Percentiles rank a stretch among this genome's conserved stretches.
Evolutionary conservation across 2,797 vertebrate species (phyloP).

Genomic region (Dallia pectoralis): DNA sequence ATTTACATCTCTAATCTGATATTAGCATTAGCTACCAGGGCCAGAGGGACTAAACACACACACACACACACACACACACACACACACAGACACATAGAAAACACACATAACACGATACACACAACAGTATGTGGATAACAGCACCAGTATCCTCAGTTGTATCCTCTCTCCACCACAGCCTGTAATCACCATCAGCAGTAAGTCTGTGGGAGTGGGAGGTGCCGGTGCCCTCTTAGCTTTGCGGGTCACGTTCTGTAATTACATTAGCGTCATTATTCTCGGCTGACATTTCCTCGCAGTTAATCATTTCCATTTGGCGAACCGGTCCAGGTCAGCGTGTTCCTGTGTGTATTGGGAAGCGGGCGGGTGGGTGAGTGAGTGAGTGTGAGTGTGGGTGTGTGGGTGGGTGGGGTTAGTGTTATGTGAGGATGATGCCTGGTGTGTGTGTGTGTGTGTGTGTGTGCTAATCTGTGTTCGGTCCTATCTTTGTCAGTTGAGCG

Average conservation of each 20-base stretch:
- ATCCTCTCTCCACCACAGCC: neutral
- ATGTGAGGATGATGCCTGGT: neutral
- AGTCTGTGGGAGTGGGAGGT: neutral
- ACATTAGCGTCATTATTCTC: slow-evolving; percentile 67
- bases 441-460: neutral
- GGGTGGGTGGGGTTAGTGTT: neutral
- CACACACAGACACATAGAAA: too few species aligned
- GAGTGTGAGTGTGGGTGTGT: neutral
- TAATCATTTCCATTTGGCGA: neutral
- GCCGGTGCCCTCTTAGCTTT: slow-evolving; percentile 33
- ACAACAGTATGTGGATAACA: neutral
- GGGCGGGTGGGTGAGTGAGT: too few species aligned
- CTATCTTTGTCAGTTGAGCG: neutral
- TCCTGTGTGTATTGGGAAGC: slow-evolving; percentile 1
- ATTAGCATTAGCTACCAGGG: slow-evolving; percentile 71
- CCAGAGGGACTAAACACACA: slow-evolving; percentile 28
- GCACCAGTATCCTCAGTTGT: neutral
- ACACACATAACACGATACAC: neutral
- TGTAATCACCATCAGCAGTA: neutral
- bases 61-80: neutral
- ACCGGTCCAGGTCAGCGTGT: neutral
- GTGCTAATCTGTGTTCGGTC: slow-evolving; percentile 1
- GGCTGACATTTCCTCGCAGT: slow-evolving; percentile 62
- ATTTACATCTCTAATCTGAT: slow-evolving; percentile 80
- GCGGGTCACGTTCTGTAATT: slow-evolving; percentile 58